phyloP scores from a whole-genome alignment of 2,888 invertebrate species.

The Aleiodes alternator region DNA sequence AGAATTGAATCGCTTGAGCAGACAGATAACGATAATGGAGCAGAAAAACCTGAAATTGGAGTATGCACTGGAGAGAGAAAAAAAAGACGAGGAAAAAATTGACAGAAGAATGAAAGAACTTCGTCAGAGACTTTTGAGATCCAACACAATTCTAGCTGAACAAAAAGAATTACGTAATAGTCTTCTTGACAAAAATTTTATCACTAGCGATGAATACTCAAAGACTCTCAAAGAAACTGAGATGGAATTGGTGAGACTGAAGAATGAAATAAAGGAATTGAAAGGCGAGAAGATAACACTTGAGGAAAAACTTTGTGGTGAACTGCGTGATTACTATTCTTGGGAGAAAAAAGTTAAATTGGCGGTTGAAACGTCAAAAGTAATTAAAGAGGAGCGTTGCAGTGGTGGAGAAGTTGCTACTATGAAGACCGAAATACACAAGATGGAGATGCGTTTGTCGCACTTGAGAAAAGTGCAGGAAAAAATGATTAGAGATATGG shows the following conservation, averaged over 20 bases:
- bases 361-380: constrained; percentile 83
- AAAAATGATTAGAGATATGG: constrained; percentile 80
- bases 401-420: constrained; percentile 83
- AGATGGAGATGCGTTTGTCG: constrained; percentile 83
- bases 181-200: constrained; percentile 78
- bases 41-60: constrained; percentile 85
- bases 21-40: constrained; percentile 82
- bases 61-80: constrained; percentile 79
- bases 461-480: constrained; percentile 79
- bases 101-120: constrained; percentile 79
- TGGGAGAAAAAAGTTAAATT: constrained; percentile 89
- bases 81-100: constrained; percentile 78
- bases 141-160: constrained; percentile 72
- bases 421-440: constrained; percentile 89
- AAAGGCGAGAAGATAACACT: constrained; percentile 82
- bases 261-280: constrained; percentile 82
- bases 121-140: constrained; percentile 79
- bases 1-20: constrained; percentile 83
- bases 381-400: constrained; percentile 81
- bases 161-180: constrained; percentile 77
- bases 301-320: constrained; percentile 80
- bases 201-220: constrained; percentile 77
- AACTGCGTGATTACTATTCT: constrained; percentile 83
- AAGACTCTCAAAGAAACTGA: constrained; percentile 81
- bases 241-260: constrained; percentile 80